These are phyloP conservation scores for Menidia beryllina DNA, from an alignment of 2,113 vertebrate genomes.

Conservation along the genomic window DNA sequence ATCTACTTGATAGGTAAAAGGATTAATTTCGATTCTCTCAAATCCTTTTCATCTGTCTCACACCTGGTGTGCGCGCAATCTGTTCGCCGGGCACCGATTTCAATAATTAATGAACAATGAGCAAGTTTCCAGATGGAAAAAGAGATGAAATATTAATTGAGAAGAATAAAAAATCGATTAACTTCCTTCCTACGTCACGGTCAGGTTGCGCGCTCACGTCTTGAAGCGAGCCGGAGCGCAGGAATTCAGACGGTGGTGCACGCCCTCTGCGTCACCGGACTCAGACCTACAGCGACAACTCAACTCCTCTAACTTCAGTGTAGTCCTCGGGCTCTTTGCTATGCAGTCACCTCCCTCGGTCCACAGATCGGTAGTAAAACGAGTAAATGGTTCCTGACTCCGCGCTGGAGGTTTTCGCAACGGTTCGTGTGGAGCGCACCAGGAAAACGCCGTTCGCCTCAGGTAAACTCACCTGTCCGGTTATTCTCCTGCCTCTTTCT, in stretches of 20 bases:
- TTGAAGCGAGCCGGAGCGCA: background rate
- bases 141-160: too few relatives aligned
- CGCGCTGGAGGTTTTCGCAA: slow-evolving; percentile 24
- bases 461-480: slow-evolving; percentile 60
- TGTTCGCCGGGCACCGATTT: background rate
- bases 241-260: slow-evolving; percentile 8
- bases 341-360: slow-evolving; percentile 14
- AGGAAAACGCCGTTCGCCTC: background rate
- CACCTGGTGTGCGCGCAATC: too few relatives aligned
- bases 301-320: background rate
- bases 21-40: too few relatives aligned
- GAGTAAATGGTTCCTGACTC: slow-evolving; percentile 23
- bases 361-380: too few relatives aligned
- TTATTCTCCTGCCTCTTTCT: too few relatives aligned
- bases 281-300: slow-evolving; percentile 2
- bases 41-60: too few relatives aligned
- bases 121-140: too few relatives aligned
- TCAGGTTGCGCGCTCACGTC: too few relatives aligned
- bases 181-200: too few relatives aligned
- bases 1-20: background rate
- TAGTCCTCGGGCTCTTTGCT: background rate
- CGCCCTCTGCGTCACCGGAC: slow-evolving; percentile 56
- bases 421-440: slow-evolving; percentile 20
- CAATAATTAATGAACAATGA: background rate
- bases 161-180: too few relatives aligned